Evolutionary conservation across 1,140 invertebrate genomes (phyloP).

Genomic region (Drosophila mojavensis): DNA sequence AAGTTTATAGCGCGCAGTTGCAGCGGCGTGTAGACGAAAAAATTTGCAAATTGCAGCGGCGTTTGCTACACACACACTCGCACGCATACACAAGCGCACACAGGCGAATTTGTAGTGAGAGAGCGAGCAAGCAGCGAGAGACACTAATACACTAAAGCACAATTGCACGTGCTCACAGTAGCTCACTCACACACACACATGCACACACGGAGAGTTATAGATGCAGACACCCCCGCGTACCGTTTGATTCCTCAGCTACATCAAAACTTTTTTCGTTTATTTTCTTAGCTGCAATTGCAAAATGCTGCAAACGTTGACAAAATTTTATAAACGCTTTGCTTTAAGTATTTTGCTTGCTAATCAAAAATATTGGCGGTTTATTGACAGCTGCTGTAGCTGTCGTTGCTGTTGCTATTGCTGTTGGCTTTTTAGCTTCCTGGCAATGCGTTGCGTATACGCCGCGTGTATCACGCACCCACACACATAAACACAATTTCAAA

Average conservation of each 20-base stretch:
- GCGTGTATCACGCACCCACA: constrained; percentile 13
- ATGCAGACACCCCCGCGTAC: constrained; percentile 38
- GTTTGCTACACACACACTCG: constrained; percentile 36
- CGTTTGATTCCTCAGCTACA: constrained; percentile 23
- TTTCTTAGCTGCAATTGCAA: constrained; percentile 32
- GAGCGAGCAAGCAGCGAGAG: constrained; percentile 54
- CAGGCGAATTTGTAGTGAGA: constrained; percentile 15
- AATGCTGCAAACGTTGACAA: constrained; percentile 59
- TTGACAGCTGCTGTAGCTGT: constrained; percentile 6
- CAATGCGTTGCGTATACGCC: constrained; percentile 62
- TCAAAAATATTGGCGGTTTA: constrained; percentile 47
- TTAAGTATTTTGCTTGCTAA: neutral
- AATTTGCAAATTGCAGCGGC: constrained; percentile 63
- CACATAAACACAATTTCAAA: constrained; percentile 14
- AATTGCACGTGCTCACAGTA: constrained; percentile 70
- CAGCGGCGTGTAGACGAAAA: constrained; percentile 46
- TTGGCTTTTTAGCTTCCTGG: constrained; percentile 4
- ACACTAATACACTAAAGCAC: constrained; percentile 52
- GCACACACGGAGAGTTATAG: constrained; percentile 20
- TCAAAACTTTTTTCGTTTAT: constrained; percentile 18
- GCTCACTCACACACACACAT: constrained; percentile 51
- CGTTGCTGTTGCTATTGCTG: constrained; percentile 2
- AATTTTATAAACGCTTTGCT: constrained; percentile 26
- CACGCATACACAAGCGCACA: constrained; percentile 43
- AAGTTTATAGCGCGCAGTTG: constrained; percentile 69